Evolutionary conservation across 2,797 vertebrate species (phyloP), one percentile per base, ranked within the genome.

Genomic region (Epinephelus awoara): DNA sequence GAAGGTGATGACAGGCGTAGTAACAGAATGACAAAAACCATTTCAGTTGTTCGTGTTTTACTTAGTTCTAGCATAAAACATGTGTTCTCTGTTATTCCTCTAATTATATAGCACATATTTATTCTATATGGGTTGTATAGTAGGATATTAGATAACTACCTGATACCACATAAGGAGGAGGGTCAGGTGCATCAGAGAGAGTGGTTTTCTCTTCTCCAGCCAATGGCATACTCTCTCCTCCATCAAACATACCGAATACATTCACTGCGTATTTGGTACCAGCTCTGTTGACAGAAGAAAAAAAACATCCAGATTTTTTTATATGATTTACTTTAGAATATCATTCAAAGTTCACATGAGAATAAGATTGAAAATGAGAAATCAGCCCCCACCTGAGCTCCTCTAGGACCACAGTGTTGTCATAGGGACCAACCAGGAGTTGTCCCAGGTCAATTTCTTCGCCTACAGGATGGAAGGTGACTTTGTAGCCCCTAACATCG

Each of bases 181-280:
- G 84, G 0, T 93, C 94, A 67, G 97, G 96, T 52, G 85, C 95
- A 61, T 99, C 98, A 56, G 92, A 94, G 78, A 98, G 96, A 17
- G 98, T 99, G 69, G 98, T 99, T 95, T 96, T 97, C 94, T 99
- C 98, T 92, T 99, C 95, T 89, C 98, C 98, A 93, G 97, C 95
- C 80, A 99, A 88, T 8, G 98, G 98, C 88, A 94, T 92, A 92
- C 98, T 99, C 92, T 97, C 96, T 90, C 98, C 98, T 91, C 97
- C 97, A 5, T 99, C 98, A 96, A 99, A 99, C 96, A 99, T 95
- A 74, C 98, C 98, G 92, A 96, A 97, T 88, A 99, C 98, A 92
- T 91, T 99, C 78, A 99, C 98, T 83, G 96, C 95, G 91, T 99
- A 99, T 75, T 97, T 98, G 80, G 98, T 99, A 70, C 94, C 94